Conservation (phyloP, 1,140 invertebrate species). For the Prorops nasuta region DNA sequence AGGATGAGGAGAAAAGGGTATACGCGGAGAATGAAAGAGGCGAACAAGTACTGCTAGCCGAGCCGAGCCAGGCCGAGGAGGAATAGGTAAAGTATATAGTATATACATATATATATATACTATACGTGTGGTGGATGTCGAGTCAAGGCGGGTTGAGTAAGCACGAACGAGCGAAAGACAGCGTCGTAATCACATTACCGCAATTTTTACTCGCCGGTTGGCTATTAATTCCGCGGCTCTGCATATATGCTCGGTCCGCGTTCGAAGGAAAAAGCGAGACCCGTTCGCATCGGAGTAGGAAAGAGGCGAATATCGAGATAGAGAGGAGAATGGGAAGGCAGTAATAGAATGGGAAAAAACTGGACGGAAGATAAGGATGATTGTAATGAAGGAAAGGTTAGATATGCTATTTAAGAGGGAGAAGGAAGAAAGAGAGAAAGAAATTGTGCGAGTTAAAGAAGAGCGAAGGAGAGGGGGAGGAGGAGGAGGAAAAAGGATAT, state of each 20-base stretch:
- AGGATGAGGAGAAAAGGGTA: neutral
- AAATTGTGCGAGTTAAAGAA: constrained; percentile 3
- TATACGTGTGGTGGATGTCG: constrained; percentile 24
- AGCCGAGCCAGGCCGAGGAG: no score
- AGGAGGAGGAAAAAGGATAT: neutral
- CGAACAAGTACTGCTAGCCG: no score
- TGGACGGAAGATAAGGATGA: no score
- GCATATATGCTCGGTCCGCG: constrained; percentile 1
- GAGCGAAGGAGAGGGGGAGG: neutral
- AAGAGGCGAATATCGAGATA: neutral
- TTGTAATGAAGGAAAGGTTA: constrained; percentile 11
- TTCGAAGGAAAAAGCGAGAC: neutral
- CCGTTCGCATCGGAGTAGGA: neutral
- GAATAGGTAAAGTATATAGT: constrained; percentile 30
- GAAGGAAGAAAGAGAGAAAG: constrained; percentile 5
- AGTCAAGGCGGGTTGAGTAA: constrained; percentile 31
- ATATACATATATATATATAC: no score
- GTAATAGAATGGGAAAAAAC: neutral
- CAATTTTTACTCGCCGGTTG: constrained; percentile 40
- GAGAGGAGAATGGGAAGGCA: neutral
- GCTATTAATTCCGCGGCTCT: constrained; percentile 51
- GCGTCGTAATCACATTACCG: constrained; percentile 52
- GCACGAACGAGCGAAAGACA: constrained; percentile 45
- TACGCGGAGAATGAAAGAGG: no score
- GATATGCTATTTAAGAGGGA: no score